Evolutionary conservation across 1,140 invertebrate genomes (phyloP), one percentile per base, ranked within the genome.

Genomic region (Nasonia longicornis): DNA sequence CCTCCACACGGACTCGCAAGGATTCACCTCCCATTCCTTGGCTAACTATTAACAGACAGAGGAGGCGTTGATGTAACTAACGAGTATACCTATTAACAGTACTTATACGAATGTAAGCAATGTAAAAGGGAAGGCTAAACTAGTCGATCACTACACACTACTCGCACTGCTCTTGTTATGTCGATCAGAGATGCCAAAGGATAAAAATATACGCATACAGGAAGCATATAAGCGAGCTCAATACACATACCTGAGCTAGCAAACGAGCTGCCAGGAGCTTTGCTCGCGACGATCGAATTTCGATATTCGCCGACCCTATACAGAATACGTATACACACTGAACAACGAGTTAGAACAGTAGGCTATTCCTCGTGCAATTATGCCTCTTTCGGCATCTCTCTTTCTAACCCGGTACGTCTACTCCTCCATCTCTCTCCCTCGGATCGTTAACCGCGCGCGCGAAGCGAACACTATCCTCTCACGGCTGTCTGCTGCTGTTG

Each of bases 201-300:
- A 76, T 76, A 76, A 64, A 76, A 76, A 76, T 76, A 76, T 26
- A 76, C 74, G 12, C 12, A 12, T 52, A 70, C 31, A 52, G 42
- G 26, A 74, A 52, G 35, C 22, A 29, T 58, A 58, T 74, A 26
- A 48, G n/a, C 12, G 26, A 29, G 3, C 20, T 31, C 22, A 48
- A 48, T 48, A 48, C 45, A 16, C 45, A 48, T 16, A 48, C 45
- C 14, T 14, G 45, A 48, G 45, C 45, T 12, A 48, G 31, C 31
- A 35, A 48, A 48, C 45, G 42, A 66, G 26, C n/a, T 67, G 66
- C 66, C 26, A 1, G 22, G 20, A 67, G 22, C 66, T 38, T 29
- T 12, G 16, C 22, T 35, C 8, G 58, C 31, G 20, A 42, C 7
- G 74, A 76, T 76, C 74, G 63, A 76, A 76, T 76, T 76, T 76